phyloP scores from a whole-genome alignment of 2,113 vertebrate species.

The Anas platyrhynchos region DNA sequence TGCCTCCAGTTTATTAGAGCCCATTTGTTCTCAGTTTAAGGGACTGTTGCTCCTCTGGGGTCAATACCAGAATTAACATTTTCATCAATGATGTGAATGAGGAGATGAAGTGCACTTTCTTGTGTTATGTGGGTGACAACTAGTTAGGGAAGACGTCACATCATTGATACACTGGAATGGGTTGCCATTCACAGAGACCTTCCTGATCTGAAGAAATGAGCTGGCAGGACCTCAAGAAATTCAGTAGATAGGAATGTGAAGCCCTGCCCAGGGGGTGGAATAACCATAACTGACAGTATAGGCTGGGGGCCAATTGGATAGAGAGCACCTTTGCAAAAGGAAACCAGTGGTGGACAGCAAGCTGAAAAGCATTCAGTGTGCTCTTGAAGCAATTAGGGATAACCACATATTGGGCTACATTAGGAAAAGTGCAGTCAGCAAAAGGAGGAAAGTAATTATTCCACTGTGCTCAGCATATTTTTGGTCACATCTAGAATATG shows the following conservation, averaged over 20 bases:
- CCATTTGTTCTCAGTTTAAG: background rate
- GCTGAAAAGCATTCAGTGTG: background rate
- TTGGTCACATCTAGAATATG: background rate
- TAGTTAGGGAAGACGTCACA: background rate
- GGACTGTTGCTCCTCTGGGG: background rate
- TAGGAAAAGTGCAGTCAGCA: background rate
- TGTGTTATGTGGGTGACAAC: background rate
- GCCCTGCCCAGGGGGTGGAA: background rate
- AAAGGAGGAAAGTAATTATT: background rate
- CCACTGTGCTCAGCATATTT: background rate
- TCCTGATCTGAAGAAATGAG: background rate
- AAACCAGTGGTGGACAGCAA: background rate
- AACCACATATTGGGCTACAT: background rate
- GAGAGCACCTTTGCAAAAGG: background rate
- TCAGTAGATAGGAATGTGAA: background rate
- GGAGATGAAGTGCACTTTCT: background rate
- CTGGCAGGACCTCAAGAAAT: background rate
- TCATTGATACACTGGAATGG: background rate
- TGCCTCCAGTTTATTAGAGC: background rate
- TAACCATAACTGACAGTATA: background rate
- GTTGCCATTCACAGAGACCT: background rate
- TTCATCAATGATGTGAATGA: background rate
- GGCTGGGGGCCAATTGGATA: background rate
- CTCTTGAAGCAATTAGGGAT: background rate
- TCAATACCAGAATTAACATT: background rate